Conservation (phyloP, 2,113 vertebrate genomes). For the Urocitellus parryii region DNA sequence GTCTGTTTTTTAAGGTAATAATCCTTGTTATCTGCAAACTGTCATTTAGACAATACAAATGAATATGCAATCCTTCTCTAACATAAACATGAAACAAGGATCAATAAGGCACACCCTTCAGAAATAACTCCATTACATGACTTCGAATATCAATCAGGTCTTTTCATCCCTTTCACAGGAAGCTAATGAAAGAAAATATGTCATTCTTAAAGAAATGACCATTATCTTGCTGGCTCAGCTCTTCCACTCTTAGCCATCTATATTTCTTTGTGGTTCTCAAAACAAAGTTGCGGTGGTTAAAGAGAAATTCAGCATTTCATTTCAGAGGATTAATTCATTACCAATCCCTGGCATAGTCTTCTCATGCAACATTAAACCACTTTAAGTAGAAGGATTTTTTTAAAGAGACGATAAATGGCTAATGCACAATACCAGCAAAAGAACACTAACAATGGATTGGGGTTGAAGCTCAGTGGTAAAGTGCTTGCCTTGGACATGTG, state of each 20-base stretch:
- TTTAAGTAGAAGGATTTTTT: conserved; percentile 18
- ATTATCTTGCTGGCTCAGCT: conserved; percentile 16
- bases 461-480: too few species aligned
- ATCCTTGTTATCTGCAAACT: conserved; percentile 32
- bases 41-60: conserved; percentile 35
- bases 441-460: background rate
- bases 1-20: conserved; percentile 1
- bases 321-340: conserved; percentile 4
- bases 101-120: background rate
- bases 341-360: background rate
- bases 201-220: conserved; percentile 47
- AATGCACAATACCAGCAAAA: background rate
- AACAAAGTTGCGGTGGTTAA: conserved; percentile 17
- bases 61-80: conserved; percentile 58
- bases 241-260: background rate
- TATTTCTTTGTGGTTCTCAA: conserved; percentile 47
- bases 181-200: background rate
- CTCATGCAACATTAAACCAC: background rate
- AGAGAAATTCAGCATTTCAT: conserved; percentile 23
- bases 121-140: background rate
- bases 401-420: background rate
- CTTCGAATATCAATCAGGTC: background rate
- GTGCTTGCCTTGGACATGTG: too few species aligned
- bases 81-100: background rate
- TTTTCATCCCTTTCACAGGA: conserved; percentile 56